Base-by-base conservation (phyloP, 2,113 vertebrate genomes). In the Calyptomena viridis region DNA sequence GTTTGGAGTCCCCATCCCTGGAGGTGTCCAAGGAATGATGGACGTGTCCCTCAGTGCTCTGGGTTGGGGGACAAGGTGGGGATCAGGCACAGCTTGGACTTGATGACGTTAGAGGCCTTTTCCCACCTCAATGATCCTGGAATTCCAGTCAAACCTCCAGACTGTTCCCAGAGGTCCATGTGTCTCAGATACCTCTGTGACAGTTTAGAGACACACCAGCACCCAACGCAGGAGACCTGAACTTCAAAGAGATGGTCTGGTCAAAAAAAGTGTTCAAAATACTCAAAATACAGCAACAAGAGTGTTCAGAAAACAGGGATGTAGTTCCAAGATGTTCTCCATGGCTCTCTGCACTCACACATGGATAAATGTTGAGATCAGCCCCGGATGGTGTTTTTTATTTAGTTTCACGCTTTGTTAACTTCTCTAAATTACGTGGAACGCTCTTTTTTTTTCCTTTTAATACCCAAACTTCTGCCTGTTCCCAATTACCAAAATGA, bases 341-440 rank as follows among this genome's bases (percentile, higher is more conserved):
- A 37, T 0, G 27, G 63, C 52, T 82, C 47, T 27, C 56, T 16
- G 64, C 83, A 53, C 60, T 77, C 87, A 25, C 16, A 83, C 89
- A 83, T 88, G 62, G 62, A 67, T 55, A 68, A 83, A 87, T 1
- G 66, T 93, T 95, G 86, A 93, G 91, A 76, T 94, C 89, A 90
- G 94, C 84, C 74, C 96, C 91, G 87, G 93, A 92, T 92, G 92
- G 72, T 80, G 50, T 63, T 60, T 53, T 89, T 95, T 63, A 60
- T 74, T 84, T 90, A 5, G 4, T 94, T 94, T 96, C 93, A 95
- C 1, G 77, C 89, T 94, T 72, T 79, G 91, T 91, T 90, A 94
- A 95, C 76, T 52, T 50, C 92, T 88, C 85, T 82, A 93, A 72
- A 74, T 92, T 50, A 76, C 3, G 84, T 73, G 84, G 87, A 95